Conservation (phyloP, 2,113 vertebrate genomes). For the Orientallactaga bullata region DNA sequence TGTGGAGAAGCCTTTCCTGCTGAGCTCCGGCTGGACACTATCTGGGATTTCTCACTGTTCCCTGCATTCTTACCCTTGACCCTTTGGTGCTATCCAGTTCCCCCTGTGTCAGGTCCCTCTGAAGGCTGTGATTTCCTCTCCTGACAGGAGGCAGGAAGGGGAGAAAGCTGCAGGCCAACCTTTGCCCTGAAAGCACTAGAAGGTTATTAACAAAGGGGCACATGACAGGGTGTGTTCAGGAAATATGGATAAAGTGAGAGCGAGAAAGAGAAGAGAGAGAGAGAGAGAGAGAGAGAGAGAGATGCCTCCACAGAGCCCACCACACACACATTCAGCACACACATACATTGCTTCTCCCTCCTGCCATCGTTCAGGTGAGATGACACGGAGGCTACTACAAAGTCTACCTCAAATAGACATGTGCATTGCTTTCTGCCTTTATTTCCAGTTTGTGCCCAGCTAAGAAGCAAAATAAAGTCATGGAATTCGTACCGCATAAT, state of each 20-base stretch:
- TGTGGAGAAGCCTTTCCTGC: constrained; percentile 84
- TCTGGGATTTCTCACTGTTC: constrained; percentile 87
- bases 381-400: neutral
- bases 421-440: neutral
- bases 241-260: constrained; percentile 87
- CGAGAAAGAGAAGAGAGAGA: constrained; percentile 69
- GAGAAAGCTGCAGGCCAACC: constrained; percentile 90
- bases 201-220: constrained; percentile 84
- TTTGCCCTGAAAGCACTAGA: constrained; percentile 86
- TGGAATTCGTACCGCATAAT: neutral
- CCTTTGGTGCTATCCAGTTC: constrained; percentile 86
- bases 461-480: neutral
- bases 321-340: neutral
- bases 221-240: constrained; percentile 85
- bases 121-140: constrained; percentile 88
- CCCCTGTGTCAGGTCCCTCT: constrained; percentile 83
- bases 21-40: constrained; percentile 78
- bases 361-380: neutral
- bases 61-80: constrained; percentile 88
- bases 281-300: constrained; percentile 65
- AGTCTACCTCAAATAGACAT: neutral
- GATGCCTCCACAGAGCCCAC: neutral
- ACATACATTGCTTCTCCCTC: neutral
- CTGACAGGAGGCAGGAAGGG: constrained; percentile 89
- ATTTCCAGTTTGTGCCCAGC: neutral